Base-by-base conservation (phyloP, 2,797 vertebrate genomes). In the Scomberomorus guttatus region DNA sequence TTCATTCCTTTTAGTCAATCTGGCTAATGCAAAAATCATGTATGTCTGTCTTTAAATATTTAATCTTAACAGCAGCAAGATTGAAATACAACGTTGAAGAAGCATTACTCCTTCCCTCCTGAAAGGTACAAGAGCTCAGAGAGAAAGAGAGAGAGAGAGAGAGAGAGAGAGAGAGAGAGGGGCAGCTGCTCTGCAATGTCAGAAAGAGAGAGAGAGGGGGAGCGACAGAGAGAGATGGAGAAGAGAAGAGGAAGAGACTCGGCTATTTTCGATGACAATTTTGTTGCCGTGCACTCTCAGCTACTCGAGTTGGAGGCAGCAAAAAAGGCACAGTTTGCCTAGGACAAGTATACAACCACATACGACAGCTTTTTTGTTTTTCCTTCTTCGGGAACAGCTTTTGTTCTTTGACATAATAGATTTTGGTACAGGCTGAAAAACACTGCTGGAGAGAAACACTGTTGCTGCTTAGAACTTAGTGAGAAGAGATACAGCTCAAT, bases 11-110 rank as follows among this genome's bases (percentile, higher is more conserved):
- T 94, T 92, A 95, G 93, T 92, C 94, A 95, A 94, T 95, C 92
- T 92, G 89, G 89, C 94, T 96, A 95, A 95, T 95, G 94, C 92
- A 95, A 94, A 94, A 95, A 90, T 93, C 94, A 93, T 95, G 95
- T 94, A 92, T 93, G 90, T 94, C 90, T 89, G 88, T 92, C 89
- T 92, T 82, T 94, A 93, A 95, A 95, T 95, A 94, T 95, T 95
- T 93, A 90, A 95, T 94, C 88, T 79, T 87, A 93, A 92, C 92
- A 93, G 88, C 90, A 88, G 92, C 84, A 63, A 79, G 92, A 90
- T 88, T 94, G 94, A 95, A 94, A 94, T 93, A 92, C 91, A 93
- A 84, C 90, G 80, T 74, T 75, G 86, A 89, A 88, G 86, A 90
- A 85, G 91, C 90, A 92, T 90, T 87, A 85, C 88, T 90, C 79